A percentile compares a stretch with the other conserved stretches of the same genome.
phyloP scores from a whole-genome alignment of 2,888 invertebrate genomes.

The Conus canariensis region DNA sequence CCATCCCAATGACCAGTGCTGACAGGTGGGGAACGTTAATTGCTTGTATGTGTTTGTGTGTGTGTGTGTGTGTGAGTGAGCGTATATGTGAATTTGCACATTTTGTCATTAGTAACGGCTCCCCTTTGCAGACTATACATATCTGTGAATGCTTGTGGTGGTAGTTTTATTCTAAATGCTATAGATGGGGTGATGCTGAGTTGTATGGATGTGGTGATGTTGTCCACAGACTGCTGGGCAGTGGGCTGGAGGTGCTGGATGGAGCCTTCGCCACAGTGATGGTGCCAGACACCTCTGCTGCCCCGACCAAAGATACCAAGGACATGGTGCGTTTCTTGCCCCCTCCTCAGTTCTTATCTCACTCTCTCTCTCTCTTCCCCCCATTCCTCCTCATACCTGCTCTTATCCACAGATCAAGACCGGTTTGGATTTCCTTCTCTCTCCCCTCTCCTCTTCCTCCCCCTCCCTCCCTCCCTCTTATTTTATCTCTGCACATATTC shows the following conservation, averaged over 20 bases:
- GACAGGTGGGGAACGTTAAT: constrained; percentile 79
- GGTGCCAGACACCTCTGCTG: constrained; percentile 52
- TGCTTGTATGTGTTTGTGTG: not conserved
- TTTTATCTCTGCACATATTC: no score
- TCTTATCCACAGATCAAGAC: no score
- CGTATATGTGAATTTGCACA: not conserved
- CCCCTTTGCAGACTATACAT: no score
- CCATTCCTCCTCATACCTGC: not conserved
- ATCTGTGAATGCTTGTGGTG: no score
- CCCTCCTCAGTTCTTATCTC: not conserved
- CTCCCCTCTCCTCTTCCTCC: no score
- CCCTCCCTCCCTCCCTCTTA: no score
- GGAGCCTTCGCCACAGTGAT: constrained; percentile 83
- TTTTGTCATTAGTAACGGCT: not conserved
- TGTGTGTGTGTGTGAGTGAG: not conserved
- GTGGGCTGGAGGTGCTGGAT: constrained; percentile 86
- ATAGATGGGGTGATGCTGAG: no score
- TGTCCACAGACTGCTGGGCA: constrained; percentile 70
- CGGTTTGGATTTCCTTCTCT: no score
- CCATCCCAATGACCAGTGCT: constrained; percentile 82
- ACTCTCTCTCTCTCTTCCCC: not conserved
- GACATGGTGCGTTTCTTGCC: not conserved
- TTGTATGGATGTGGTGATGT: not conserved
- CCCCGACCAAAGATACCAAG: not conserved
- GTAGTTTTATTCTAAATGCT: no score